phyloP scores from a whole-genome alignment of 1,140 invertebrate species.

The Drosophila punjabiensis region DNA sequence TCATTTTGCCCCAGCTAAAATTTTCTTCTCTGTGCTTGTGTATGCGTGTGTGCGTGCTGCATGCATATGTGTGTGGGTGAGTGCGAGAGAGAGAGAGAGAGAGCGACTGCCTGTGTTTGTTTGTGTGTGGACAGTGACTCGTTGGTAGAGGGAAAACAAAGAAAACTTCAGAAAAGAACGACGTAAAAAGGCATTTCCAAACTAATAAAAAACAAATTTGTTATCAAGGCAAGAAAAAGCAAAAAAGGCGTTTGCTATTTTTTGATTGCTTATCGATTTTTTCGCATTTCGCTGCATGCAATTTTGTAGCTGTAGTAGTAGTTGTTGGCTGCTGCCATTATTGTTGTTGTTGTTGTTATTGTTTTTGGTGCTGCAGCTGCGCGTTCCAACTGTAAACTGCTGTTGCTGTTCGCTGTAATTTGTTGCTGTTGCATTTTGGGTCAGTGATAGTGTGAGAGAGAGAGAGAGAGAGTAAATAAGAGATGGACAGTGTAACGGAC shows the following conservation, averaged over 20 bases:
- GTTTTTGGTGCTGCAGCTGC: constrained; percentile 66
- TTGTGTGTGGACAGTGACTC: constrained; percentile 71
- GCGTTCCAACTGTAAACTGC: constrained; percentile 69
- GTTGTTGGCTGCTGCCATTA: constrained; percentile 45
- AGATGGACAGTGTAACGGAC: constrained; percentile 43
- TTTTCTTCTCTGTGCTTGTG: constrained; percentile 57
- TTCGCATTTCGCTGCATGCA: constrained; percentile 67
- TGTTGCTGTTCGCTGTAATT: constrained; percentile 53
- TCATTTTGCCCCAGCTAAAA: constrained; percentile 48
- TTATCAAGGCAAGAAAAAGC: constrained; percentile 19
- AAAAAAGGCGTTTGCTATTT: constrained; percentile 37
- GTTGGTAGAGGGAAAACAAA: constrained; percentile 77
- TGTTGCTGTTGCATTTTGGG: constrained; percentile 60
- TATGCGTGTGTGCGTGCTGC: constrained; percentile 36
- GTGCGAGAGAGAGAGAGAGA: constrained; percentile 24
- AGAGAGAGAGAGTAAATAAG: constrained; percentile 12
- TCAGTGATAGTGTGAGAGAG: constrained; percentile 34
- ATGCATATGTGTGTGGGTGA: constrained; percentile 45
- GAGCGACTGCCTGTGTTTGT: constrained; percentile 14
- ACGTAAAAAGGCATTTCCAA: constrained; percentile 74
- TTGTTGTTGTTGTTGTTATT: constrained; percentile 50
- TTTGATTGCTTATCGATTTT: constrained; percentile 75
- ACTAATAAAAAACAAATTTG: constrained; percentile 23
- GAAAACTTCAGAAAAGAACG: constrained; percentile 81
- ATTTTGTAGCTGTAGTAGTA: constrained; percentile 64